phyloP scores from a whole-genome alignment of 2,113 vertebrate genomes.

The Tragelaphus strepsiceros region DNA sequence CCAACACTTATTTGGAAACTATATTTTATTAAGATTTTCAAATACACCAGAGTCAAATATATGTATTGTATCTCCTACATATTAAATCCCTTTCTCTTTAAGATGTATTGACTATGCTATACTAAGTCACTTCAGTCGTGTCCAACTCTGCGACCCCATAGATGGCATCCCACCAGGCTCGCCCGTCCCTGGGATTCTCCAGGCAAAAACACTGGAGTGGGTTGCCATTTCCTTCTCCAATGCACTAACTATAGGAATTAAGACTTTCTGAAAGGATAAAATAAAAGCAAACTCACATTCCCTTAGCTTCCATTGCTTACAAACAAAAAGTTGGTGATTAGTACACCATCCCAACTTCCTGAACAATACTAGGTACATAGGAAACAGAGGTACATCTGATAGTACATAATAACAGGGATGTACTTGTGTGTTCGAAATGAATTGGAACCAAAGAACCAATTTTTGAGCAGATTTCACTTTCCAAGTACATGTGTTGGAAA shows the following conservation, averaged over 20 bases:
- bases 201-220: too few relatives aligned
- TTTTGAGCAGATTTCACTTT: not conserved
- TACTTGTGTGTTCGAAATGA: not conserved
- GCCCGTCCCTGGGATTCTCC: too few relatives aligned
- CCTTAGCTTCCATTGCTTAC: not conserved
- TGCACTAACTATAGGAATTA: not conserved
- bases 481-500: not conserved
- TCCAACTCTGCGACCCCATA: too few relatives aligned
- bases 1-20: not conserved
- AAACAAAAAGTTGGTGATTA: not conserved
- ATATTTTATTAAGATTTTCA: constrained; percentile 8
- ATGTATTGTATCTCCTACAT: not conserved
- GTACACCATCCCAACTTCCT: not conserved
- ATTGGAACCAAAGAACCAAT: not conserved
- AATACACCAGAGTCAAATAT: not conserved
- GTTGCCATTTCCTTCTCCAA: too few relatives aligned
- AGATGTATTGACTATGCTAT: not conserved
- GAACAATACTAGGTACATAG: not conserved
- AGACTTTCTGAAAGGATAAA: not conserved
- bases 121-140: too few relatives aligned
- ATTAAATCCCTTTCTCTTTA: not conserved
- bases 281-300: not conserved
- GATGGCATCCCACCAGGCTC: too few relatives aligned
- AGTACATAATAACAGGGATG: not conserved
- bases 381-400: not conserved